Evolutionary conservation across 1,140 invertebrate genomes (phyloP).

Genomic region (Drosophila bipectinata): DNA sequence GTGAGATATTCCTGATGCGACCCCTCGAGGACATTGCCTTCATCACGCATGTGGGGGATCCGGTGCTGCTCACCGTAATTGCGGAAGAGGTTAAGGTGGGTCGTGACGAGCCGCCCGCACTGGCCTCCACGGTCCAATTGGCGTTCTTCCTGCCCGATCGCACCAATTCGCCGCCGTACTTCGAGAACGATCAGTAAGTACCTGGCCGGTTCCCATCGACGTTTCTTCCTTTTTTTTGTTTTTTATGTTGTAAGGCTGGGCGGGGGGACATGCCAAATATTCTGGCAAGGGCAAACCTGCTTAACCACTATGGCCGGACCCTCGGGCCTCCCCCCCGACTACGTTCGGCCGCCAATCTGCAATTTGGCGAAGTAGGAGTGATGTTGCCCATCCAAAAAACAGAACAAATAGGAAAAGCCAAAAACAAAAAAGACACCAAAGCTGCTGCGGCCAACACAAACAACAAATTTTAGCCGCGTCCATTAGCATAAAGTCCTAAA

Average conservation of each 20-base stretch:
- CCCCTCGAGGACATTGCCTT: conserved; percentile 90
- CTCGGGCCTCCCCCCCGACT: background rate
- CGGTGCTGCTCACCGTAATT: conserved; percentile 91
- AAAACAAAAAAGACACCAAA: conserved; percentile 33
- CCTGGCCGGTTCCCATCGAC: conserved; percentile 24
- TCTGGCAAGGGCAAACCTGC: conserved; percentile 48
- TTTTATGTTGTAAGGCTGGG: conserved; percentile 4
- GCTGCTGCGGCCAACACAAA: conserved; percentile 40
- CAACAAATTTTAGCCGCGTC: conserved; percentile 59
- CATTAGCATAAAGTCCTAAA: conserved; percentile 67
- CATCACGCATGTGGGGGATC: conserved; percentile 90
- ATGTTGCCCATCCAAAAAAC: conserved; percentile 42
- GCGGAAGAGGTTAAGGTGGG: conserved; percentile 91
- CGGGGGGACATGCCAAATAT: conserved; percentile 2
- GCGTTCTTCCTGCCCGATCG: conserved; percentile 91
- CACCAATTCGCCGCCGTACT: conserved; percentile 90
- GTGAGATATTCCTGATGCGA: conserved; percentile 89
- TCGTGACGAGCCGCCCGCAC: conserved; percentile 89
- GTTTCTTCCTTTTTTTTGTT: background rate
- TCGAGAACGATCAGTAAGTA: conserved; percentile 90
- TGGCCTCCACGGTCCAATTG: conserved; percentile 90
- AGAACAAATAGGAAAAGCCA: conserved; percentile 21
- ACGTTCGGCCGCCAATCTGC: conserved; percentile 25
- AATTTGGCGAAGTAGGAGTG: conserved; percentile 55
- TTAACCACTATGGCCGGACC: conserved; percentile 37